Conservation (phyloP, 1,140 invertebrate genomes). For the Yoshiicerus persimilis region DNA sequence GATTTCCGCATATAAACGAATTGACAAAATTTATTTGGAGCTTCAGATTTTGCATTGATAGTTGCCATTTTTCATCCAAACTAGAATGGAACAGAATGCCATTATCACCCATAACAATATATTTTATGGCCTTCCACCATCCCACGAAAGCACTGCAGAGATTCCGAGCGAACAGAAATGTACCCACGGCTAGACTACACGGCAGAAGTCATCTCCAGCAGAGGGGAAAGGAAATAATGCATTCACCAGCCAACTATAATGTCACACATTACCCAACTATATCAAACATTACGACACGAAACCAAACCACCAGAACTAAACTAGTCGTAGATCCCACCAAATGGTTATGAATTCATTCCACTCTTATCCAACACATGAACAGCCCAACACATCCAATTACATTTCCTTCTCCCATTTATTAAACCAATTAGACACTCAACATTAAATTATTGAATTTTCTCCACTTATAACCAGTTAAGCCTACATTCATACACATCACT, state of each 20-base stretch:
- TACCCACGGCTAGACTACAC: neutral
- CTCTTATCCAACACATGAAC: neutral
- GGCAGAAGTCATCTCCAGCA: neutral
- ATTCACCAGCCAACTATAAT: neutral
- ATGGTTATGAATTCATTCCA: neutral
- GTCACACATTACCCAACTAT: neutral
- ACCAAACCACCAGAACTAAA: neutral
- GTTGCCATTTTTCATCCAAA: conserved; percentile 35
- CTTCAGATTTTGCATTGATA: conserved; percentile 34
- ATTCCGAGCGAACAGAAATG: neutral
- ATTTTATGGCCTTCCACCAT: conserved; percentile 35
- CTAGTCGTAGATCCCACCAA: neutral
- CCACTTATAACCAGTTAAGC: neutral
- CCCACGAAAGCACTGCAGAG: neutral
- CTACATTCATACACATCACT: neutral
- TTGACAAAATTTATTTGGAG: conserved; percentile 42
- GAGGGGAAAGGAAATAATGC: conserved; percentile 12
- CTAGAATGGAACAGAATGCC: conserved; percentile 37
- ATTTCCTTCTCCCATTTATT: neutral
- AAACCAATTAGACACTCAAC: neutral
- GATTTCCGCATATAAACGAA: conserved; percentile 26
- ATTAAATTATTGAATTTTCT: neutral
- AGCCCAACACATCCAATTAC: neutral
- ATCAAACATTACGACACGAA: neutral
- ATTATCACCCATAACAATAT: conserved; percentile 45